Conservation (phyloP, 1,140 invertebrate genomes). For the Holotrichia oblita region DNA sequence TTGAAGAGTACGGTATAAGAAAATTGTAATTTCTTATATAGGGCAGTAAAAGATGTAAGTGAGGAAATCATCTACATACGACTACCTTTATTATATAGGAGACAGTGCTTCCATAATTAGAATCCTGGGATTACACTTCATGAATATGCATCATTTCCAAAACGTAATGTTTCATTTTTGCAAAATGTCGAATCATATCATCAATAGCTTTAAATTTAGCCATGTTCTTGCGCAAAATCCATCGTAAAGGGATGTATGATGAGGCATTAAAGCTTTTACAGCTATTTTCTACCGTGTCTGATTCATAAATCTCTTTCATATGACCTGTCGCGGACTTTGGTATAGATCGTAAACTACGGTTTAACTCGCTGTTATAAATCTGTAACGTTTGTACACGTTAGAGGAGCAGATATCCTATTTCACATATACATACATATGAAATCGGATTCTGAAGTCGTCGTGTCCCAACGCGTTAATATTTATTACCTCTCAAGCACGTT, state of each 20-base stretch:
- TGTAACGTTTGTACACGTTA: neutral
- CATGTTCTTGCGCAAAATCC: no score
- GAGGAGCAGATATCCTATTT: conserved; percentile 23
- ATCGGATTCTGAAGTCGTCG: neutral
- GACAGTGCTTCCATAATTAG: no score
- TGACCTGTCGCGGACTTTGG: neutral
- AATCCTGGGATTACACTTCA: no score
- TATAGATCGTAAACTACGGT: conserved; percentile 17
- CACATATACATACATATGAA: neutral
- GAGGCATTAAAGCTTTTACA: neutral
- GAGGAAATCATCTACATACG: no score
- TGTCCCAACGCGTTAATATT: neutral
- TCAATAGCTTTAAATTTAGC: no score
- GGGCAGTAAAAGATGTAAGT: no score
- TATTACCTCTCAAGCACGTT: neutral
- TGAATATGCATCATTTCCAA: no score
- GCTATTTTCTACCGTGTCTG: neutral
- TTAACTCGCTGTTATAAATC: neutral
- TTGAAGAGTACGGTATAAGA: no score
- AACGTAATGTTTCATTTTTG: no score
- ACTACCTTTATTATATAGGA: no score
- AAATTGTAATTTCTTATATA: no score
- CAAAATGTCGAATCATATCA: no score
- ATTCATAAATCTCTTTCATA: conserved; percentile 6
- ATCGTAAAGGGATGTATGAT: neutral